phyloP scores from a whole-genome alignment of 2,888 invertebrate genomes.

The Watsonalla binaria region DNA sequence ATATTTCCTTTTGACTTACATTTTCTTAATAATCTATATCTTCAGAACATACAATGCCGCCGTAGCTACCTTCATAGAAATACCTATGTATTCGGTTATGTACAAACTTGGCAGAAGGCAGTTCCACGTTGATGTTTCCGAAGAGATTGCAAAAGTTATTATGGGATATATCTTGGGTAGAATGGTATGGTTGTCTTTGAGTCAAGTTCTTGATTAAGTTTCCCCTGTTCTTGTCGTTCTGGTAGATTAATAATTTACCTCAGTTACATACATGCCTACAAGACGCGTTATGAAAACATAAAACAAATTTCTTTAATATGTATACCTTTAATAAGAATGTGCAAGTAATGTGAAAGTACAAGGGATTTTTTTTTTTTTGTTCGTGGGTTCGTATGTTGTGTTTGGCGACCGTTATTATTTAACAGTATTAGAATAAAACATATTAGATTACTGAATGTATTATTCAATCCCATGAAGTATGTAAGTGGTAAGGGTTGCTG shows the following conservation, averaged over 20 bases:
- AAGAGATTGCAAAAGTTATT: constrained; percentile 45
- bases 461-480: too few species aligned
- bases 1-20: neutral
- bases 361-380: too few species aligned
- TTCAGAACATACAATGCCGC: neutral
- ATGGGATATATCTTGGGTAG: constrained; percentile 23
- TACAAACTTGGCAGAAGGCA: constrained; percentile 24
- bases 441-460: too few species aligned
- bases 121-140: constrained; percentile 18
- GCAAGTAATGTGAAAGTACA: too few species aligned
- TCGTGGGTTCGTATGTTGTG: too few species aligned
- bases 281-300: too few species aligned
- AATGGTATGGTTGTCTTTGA: constrained; percentile 23
- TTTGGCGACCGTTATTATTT: too few species aligned
- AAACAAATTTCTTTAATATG: too few species aligned
- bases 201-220: constrained; percentile 42
- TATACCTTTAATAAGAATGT: too few species aligned
- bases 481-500: too few species aligned
- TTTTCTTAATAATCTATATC: too few species aligned
- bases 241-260: constrained; percentile 1
- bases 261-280: neutral
- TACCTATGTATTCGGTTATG: neutral
- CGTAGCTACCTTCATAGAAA: neutral
- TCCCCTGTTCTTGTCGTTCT: constrained; percentile 12
- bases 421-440: too few species aligned